phyloP scores from a whole-genome alignment of 1,140 invertebrate genomes.

The Ostrea edulis region DNA sequence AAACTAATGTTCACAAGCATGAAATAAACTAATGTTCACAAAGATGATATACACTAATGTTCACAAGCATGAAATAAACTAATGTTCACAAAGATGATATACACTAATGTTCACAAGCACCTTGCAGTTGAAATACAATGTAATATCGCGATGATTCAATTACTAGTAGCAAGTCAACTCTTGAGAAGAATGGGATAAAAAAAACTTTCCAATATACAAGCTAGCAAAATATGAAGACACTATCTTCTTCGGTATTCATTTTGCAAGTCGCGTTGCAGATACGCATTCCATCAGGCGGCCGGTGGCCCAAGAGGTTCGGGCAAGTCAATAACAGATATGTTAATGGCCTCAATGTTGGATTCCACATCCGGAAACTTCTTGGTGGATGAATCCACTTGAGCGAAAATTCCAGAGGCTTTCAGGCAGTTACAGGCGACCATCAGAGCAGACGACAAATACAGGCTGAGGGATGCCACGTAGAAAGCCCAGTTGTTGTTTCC shows the following conservation, averaged over 20 bases:
- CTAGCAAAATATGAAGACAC: not conserved
- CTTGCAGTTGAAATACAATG: no score
- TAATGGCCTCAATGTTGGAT: not conserved
- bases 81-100: not conserved
- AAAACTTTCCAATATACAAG: not conserved
- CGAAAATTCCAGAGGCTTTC: not conserved
- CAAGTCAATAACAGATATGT: not conserved
- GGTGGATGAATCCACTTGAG: not conserved
- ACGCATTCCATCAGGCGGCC: not conserved
- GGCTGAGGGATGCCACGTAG: not conserved
- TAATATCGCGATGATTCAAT: no score
- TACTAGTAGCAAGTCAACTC: not conserved
- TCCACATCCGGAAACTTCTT: not conserved
- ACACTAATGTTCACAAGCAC: not conserved
- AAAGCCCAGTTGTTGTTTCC: not conserved
- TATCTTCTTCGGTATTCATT: not conserved
- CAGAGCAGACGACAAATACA: slow-evolving; percentile 1
- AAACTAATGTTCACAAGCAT: not conserved
- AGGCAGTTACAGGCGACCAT: not conserved
- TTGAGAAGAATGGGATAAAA: not conserved
- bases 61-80: not conserved
- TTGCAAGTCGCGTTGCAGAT: not conserved
- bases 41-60: no score
- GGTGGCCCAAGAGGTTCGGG: not conserved
- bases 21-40: no score